These are phyloP conservation scores for Leucoptera coffeella DNA, from an alignment of 2,888 invertebrate species.

Conservation along the genomic window DNA sequence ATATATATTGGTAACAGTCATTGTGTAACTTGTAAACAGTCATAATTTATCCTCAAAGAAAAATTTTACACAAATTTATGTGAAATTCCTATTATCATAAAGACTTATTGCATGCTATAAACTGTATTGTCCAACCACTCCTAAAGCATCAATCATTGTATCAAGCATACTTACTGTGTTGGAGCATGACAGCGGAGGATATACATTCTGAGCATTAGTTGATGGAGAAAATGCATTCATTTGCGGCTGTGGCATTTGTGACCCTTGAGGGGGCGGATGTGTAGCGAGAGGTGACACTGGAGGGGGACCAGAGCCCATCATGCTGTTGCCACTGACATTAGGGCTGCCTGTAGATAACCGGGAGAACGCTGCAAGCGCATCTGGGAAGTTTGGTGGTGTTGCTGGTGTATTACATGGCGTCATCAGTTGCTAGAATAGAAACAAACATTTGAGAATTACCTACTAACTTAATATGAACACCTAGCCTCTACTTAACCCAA, in stretches of 20 bases:
- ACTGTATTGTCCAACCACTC: too few relatives aligned
- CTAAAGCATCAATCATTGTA: too few relatives aligned
- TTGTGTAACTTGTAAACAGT: too few relatives aligned
- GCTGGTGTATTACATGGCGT: conserved; percentile 93
- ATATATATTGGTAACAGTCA: too few relatives aligned
- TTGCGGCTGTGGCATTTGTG: conserved; percentile 14
- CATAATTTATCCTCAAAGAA: too few relatives aligned
- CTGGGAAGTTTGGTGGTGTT: conserved; percentile 91
- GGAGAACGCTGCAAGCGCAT: conserved; percentile 81
- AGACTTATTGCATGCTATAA: too few relatives aligned
- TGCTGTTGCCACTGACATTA: conserved; percentile 24
- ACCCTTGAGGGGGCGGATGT: conserved; percentile 27
- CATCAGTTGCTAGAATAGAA: conserved; percentile 60
- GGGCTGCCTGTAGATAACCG: conserved; percentile 71
- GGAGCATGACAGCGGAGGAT: conserved; percentile 38
- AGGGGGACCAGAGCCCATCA: conserved; percentile 11
- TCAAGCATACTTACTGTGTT: conserved; percentile 12
- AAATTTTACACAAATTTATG: too few relatives aligned
- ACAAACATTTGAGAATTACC: too few relatives aligned
- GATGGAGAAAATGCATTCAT: conserved; percentile 27
- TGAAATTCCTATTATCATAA: too few relatives aligned
- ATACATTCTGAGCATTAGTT: conserved; percentile 31
- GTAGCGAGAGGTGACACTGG: conserved; percentile 39
- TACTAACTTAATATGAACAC: too few relatives aligned
- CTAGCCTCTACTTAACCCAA: too few relatives aligned